A percentile compares a stretch with the other conserved stretches of the same genome.
phyloP scores from a whole-genome alignment of 64 coral and sea anemone species.

The Montipora capricornis region DNA sequence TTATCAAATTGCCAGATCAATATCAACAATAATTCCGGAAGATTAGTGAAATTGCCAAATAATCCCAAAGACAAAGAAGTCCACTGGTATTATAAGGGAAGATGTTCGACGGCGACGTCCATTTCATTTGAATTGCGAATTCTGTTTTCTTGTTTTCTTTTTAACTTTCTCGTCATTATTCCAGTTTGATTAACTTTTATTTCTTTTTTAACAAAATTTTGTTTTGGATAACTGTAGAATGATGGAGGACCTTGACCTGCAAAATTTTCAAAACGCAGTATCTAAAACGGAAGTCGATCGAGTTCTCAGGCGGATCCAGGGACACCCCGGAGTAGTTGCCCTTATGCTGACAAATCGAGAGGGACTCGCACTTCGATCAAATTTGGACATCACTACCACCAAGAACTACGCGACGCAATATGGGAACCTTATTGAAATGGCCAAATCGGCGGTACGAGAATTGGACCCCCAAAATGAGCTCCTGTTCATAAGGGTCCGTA shows the following conservation, averaged over 20 bases:
- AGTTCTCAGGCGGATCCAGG: conserved; percentile 43
- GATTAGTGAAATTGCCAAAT: too few species aligned
- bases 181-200: too few species aligned
- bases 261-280: not conserved
- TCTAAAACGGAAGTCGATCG: conserved; percentile 12
- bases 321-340: conserved; percentile 47
- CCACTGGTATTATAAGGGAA: too few species aligned
- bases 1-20: too few species aligned
- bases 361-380: conserved; percentile 24
- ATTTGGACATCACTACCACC: conserved; percentile 54
- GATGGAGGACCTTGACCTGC: conserved; percentile 18
- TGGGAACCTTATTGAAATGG: conserved; percentile 43
- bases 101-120: too few species aligned
- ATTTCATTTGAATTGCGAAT: too few species aligned
- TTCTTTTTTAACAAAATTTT: not conserved
- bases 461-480: conserved; percentile 82
- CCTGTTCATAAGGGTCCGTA: conserved; percentile 61
- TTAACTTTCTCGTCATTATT: too few species aligned
- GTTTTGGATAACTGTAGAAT: not conserved
- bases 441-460: conserved; percentile 70
- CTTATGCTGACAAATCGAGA: conserved; percentile 53
- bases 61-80: too few species aligned
- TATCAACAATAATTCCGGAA: too few species aligned
- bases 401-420: conserved; percentile 51
- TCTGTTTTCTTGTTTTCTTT: too few species aligned